These are phyloP conservation scores for Oscheius sp. DNA, from an alignment of 2,888 invertebrate genomes.

Conservation along the genomic window DNA sequence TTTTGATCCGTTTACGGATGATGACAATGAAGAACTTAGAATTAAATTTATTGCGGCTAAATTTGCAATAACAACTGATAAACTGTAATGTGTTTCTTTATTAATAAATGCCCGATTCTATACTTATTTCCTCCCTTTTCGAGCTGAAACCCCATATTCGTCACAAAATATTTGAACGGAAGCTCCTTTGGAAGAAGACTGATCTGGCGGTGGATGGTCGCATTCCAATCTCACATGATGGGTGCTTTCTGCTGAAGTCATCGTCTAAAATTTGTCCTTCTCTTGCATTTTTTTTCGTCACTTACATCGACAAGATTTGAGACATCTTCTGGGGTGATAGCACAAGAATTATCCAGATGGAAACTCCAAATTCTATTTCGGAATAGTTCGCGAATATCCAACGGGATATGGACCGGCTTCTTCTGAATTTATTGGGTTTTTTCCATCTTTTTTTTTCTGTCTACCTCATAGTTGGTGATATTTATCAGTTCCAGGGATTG, in stretches of 20 bases:
- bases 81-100: neutral
- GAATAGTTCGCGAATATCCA: conserved; percentile 1
- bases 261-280: neutral
- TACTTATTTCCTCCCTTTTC: neutral
- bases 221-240: conserved; percentile 11
- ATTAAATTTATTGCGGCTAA: neutral
- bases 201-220: neutral
- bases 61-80: neutral
- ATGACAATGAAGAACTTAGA: too few species aligned
- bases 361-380: neutral
- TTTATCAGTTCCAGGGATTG: conserved; percentile 1
- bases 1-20: neutral
- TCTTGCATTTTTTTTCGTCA: neutral
- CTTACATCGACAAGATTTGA: neutral
- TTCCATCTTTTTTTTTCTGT: too few species aligned
- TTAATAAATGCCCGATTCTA: neutral
- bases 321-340: neutral
- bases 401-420: neutral
- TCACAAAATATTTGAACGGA: neutral
- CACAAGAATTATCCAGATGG: conserved; percentile 7
- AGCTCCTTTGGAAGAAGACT: neutral
- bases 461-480: neutral
- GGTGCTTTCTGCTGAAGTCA: neutral
- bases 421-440: neutral
- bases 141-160: neutral